phyloP scores from a whole-genome alignment of 1,140 invertebrate genomes.

The Phthorimaea operculella region DNA sequence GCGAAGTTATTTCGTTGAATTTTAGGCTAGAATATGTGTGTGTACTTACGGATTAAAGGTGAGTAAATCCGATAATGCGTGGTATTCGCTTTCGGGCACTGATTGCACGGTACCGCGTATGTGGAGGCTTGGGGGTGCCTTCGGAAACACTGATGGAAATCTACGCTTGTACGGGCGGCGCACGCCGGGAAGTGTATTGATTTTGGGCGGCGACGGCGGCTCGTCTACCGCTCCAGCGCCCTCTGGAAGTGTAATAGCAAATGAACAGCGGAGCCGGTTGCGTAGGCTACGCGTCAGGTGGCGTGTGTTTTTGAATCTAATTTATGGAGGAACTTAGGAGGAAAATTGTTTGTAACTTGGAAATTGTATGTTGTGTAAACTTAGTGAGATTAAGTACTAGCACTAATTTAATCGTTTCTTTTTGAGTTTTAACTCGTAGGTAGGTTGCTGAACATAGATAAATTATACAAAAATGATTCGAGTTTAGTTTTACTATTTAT shows the following conservation, averaged over 20 bases:
- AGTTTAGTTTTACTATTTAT: no score
- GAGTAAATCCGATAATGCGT: constrained; percentile 31
- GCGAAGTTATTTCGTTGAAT: not conserved
- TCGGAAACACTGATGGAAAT: constrained; percentile 42
- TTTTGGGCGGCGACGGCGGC: constrained; percentile 51
- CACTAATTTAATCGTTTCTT: no score
- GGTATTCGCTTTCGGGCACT: constrained; percentile 39
- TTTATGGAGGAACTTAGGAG: no score
- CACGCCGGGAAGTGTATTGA: constrained; percentile 48
- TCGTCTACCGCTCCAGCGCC: constrained; percentile 19
- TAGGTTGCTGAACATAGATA: no score
- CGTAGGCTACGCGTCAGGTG: no score
- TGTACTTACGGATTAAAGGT: constrained; percentile 33
- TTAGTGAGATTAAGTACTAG: no score
- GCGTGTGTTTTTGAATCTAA: no score
- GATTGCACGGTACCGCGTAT: constrained; percentile 41
- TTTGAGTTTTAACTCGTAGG: no score
- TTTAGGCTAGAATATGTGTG: constrained; percentile 9
- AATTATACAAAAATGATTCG: no score
- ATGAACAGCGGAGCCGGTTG: no score
- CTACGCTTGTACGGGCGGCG: constrained; percentile 42
- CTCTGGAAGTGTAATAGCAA: constrained; percentile 17
- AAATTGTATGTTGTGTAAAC: no score
- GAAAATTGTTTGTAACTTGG: no score
- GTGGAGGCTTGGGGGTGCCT: constrained; percentile 41